Base-by-base conservation (phyloP, 2,113 vertebrate species). In the Fulica atra region DNA sequence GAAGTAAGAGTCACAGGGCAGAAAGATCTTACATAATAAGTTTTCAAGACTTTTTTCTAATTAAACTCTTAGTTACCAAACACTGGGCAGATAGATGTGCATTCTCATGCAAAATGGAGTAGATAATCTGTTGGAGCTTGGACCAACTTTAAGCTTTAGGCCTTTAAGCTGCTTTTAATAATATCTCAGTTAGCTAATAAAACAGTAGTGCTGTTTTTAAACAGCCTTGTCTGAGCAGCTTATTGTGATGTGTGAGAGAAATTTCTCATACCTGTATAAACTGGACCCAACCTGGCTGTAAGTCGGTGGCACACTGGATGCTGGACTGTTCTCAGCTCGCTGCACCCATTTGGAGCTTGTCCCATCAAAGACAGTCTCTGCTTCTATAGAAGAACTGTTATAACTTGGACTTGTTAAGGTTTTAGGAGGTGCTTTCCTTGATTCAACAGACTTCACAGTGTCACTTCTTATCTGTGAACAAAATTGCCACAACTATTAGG, bases 221-320 rank as follows among this genome's bases (percentile, higher is more conserved):
- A 25, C 19, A 78, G 8, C 21, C n/a, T 46, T 79, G 7, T 38
- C 25, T 54, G 19, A 77, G n/a, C 21, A 57, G 23, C 5, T n/a
- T 50, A 12, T 21, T 70, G n/a, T 50, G 82, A 77, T 36, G 36
- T 28, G n/a, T 44, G 35, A 70, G 70, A 54, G 23, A 2, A 64
- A 36, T n/a, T 86, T 84, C 50, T 77, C 65, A 9, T 3, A 17
- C 40, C 19, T 73, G 19, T 17, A 29, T 53, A 44, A 48, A 33
- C 36, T 44, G n/a, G 28, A 81, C 31, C 5, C 23, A 14, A 16
- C 11, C 68, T 53, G 31, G 17, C 14, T 90, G 10, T 28, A 36
- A 61, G 24, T 8, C 3, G 4, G 24, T 23, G 36, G 42, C 33
- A 54, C 7, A 1, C 0, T 0, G 1, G 44, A 10, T 19, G 33